These are phyloP conservation scores for Pristionchus pacificus DNA, from an alignment of 1,140 invertebrate species.

Conservation along the genomic window DNA sequence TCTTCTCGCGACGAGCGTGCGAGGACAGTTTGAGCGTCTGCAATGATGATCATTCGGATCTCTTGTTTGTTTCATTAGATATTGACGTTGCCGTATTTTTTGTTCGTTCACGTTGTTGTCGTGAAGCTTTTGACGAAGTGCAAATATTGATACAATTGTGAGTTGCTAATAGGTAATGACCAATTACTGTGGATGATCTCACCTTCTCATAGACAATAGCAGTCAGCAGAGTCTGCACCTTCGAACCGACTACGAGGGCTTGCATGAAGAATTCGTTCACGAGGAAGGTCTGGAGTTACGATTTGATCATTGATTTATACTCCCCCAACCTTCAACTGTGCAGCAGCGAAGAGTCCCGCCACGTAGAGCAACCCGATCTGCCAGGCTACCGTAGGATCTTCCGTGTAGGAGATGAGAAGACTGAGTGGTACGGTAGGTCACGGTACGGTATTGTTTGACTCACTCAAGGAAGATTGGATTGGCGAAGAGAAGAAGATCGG, in stretches of 20 bases:
- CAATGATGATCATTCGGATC: no score
- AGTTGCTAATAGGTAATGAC: no score
- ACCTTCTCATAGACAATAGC: conserved; percentile 37
- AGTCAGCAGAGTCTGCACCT: conserved; percentile 36
- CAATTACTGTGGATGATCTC: not conserved
- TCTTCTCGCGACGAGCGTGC: conserved; percentile 24
- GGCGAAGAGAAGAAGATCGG: conserved; percentile 34
- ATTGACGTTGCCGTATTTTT: not conserved
- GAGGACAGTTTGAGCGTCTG: conserved; percentile 18
- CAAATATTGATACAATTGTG: no score
- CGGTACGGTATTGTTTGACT: not conserved
- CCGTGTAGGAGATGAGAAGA: conserved; percentile 31
- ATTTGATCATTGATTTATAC: not conserved
- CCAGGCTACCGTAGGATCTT: conserved; percentile 34
- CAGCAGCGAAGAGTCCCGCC: conserved; percentile 25
- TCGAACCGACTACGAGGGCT: conserved; percentile 24
- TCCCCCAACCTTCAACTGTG: conserved; percentile 10
- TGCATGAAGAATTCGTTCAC: conserved; percentile 35
- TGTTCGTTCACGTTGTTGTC: no score
- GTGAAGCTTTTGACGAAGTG: no score
- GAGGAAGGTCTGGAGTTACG: conserved; percentile 17
- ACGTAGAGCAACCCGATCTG: conserved; percentile 25
- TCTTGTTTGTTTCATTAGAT: no score
- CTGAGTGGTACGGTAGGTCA: conserved; percentile 12
- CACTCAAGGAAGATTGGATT: conserved; percentile 37